Evolutionary conservation across 2,113 vertebrate genomes (phyloP).

Genomic region (Helogale parvula): DNA sequence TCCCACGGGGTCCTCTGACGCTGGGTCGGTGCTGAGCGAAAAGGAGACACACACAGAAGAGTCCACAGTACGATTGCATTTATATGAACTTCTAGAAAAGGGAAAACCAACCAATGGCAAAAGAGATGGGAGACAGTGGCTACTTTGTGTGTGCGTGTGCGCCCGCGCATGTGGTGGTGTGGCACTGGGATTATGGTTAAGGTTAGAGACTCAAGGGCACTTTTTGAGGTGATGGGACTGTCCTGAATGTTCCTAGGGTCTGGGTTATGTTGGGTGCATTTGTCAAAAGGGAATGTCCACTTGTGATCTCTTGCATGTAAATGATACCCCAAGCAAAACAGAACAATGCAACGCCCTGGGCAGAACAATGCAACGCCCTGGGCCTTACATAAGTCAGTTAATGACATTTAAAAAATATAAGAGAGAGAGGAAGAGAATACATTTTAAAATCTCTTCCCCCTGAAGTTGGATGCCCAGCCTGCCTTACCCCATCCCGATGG

Average conservation of each 20-base stretch:
- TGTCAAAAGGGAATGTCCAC: neutral
- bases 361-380: neutral
- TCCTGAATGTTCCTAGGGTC: neutral
- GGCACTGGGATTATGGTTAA: neutral
- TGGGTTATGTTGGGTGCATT: neutral
- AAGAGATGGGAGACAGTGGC: neutral
- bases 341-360: neutral
- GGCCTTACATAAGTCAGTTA: neutral
- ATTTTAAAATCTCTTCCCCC: neutral
- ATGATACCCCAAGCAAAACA: neutral
- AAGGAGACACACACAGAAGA: neutral
- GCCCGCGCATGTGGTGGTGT: neutral
- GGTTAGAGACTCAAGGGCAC: neutral
- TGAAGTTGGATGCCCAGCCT: neutral
- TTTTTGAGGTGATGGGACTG: neutral
- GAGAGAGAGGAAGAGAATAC: neutral
- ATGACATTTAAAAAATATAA: neutral
- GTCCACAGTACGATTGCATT: neutral
- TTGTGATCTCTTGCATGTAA: neutral
- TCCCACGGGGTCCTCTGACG: neutral
- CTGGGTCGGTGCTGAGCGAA: neutral
- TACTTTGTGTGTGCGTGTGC: neutral
- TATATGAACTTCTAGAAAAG: neutral
- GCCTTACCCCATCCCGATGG: neutral
- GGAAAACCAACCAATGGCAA: no score